phyloP scores from a whole-genome alignment of 2,797 vertebrate genomes.

The Cyprinella venusta region DNA sequence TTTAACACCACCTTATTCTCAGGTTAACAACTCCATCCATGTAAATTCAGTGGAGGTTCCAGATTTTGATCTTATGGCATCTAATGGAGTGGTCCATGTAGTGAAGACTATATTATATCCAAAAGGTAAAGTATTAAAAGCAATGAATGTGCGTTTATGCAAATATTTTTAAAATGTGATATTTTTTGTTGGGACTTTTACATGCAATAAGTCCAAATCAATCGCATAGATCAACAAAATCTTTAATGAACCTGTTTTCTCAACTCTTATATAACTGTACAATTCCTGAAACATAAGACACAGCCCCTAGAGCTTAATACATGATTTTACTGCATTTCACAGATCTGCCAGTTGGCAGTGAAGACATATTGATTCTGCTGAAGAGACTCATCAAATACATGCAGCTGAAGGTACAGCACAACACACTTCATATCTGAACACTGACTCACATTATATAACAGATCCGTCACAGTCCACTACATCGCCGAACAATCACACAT shows the following conservation, averaged over 20 bases:
- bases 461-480: not conserved
- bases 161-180: not conserved
- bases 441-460: not conserved
- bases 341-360: conserved; percentile 85
- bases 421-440: not conserved
- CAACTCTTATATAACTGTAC: conserved; percentile 6
- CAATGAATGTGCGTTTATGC: not conserved
- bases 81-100: conserved; percentile 94
- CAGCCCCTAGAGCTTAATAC: conserved; percentile 6
- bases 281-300: conserved; percentile 1
- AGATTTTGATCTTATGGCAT: conserved; percentile 90
- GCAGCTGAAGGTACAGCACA: conserved; percentile 86
- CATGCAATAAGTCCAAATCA: not conserved
- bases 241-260: not conserved
- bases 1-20: conserved; percentile 40
- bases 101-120: conserved; percentile 95
- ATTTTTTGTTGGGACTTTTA: not conserved
- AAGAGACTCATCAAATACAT: conserved; percentile 92
- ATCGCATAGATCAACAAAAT: not conserved
- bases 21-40: conserved; percentile 90
- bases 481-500: not conserved
- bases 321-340: conserved; percentile 15
- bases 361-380: conserved; percentile 86
- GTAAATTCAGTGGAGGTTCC: conserved; percentile 89
- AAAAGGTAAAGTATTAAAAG: conserved; percentile 75